Evolutionary conservation across 1,140 invertebrate species (phyloP), one percentile per base, ranked within the genome.

Genomic region (Drosophila bocki): DNA sequence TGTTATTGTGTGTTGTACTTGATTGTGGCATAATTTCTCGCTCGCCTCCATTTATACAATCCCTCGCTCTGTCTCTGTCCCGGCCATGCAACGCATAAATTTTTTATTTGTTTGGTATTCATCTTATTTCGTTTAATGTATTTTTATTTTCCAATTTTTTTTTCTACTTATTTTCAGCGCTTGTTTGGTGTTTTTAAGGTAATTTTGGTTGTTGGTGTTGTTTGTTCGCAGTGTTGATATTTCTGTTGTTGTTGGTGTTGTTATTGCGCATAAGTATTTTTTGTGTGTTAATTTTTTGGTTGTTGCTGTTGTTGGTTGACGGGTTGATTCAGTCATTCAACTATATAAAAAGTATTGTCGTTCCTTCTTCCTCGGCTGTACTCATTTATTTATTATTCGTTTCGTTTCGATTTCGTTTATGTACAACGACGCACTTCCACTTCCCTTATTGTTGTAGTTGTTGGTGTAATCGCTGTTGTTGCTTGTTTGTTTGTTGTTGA

Each of bases 71-170:
- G 11, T 37, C 39, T 44, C 39, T 26, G 56, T 47, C 32, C 22
- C 56, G 53, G 51, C 44, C 68, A 57, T 78, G 79, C 79, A 88
- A 69, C 80, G 76, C 80, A 87, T 87, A 88, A 70, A 78, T 87
- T 80, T 88, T 88, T 88, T 84, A 90, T 88, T 90, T 90, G 80
- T 90, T 88, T 90, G 85, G 84, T 88, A 84, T 88, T 88, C 84
- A 88, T 88, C 84, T 88, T 88, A 88, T 88, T 88, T 88, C 85
- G 84, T 84, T 88, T 84, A 88, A 88, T 90, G 85, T 87, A 87
- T 87, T 87, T 87, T 87, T 88, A 87, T 87, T 88, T 86, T 88
- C 71, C 79, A 64, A 74, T 84, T 67, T 59, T 72, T 79, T 61
- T 68, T 56, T 72, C 61, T 61, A 37, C 53, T 78, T 74, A 44